Conservation (phyloP, 2,113 vertebrate genomes). For the Cricetomys ansorgei region DNA sequence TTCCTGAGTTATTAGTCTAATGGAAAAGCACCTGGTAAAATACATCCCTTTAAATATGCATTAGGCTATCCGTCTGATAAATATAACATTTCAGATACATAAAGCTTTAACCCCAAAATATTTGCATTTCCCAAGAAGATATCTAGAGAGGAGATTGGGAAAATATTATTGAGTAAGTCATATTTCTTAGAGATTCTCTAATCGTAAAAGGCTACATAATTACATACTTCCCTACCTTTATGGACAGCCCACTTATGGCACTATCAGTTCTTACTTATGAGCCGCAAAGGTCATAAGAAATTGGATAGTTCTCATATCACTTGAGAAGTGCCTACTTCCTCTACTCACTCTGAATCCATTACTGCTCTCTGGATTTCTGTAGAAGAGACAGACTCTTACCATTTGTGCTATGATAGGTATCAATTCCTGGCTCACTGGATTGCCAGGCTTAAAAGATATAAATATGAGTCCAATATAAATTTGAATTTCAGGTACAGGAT, state of each 20-base stretch:
- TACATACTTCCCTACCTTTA: conserved; percentile 22
- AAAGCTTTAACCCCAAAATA: conserved; percentile 5
- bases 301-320: conserved; percentile 49
- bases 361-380: conserved; percentile 35
- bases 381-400: conserved; percentile 15
- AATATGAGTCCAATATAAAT: not conserved
- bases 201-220: not conserved
- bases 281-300: conserved; percentile 48
- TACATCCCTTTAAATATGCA: not conserved
- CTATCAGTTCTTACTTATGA: conserved; percentile 9
- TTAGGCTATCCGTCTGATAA: not conserved
- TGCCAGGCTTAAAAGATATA: conserved; percentile 37
- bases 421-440: not conserved
- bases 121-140: conserved; percentile 34
- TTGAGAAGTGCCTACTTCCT: conserved; percentile 5
- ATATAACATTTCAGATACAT: not conserved
- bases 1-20: conserved; percentile 1
- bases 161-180: conserved; percentile 16
- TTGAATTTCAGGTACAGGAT: conserved; percentile 45
- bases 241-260: not conserved
- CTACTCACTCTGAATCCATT: conserved; percentile 28
- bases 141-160: not conserved
- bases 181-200: conserved; percentile 36
- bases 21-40: not conserved
- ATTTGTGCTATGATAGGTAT: not conserved